These are phyloP conservation scores for Morpho achilles DNA, from an alignment of 2,888 invertebrate genomes.

Conservation along the genomic window DNA sequence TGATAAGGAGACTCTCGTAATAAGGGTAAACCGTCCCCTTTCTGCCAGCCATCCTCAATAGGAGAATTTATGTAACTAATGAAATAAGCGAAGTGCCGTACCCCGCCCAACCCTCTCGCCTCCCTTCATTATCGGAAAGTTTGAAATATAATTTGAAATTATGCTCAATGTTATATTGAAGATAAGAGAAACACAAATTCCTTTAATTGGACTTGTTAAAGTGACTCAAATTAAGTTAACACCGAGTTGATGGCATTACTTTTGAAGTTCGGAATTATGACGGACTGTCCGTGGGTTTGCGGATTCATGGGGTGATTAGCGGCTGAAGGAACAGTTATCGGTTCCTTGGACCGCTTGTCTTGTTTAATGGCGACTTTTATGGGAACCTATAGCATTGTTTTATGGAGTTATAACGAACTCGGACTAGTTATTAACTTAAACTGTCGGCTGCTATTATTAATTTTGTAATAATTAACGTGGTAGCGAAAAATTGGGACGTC, in stretches of 20 bases:
- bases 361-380: constrained; percentile 56
- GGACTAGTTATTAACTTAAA: constrained; percentile 15
- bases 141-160: constrained; percentile 80
- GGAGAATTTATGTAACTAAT: constrained; percentile 80
- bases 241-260: constrained; percentile 79
- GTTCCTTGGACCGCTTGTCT: constrained; percentile 48
- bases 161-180: constrained; percentile 80
- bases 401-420: constrained; percentile 29
- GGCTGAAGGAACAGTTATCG: constrained; percentile 65
- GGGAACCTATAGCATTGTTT: constrained; percentile 50
- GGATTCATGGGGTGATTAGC: constrained; percentile 64
- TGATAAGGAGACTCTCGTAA: constrained; percentile 80
- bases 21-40: constrained; percentile 79
- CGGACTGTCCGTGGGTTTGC: constrained; percentile 64
- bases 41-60: constrained; percentile 78
- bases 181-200: constrained; percentile 80
- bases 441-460: constrained; percentile 10
- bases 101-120: constrained; percentile 46
- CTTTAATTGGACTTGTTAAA: constrained; percentile 80
- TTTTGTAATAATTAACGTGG: constrained; percentile 1
- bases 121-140: constrained; percentile 80
- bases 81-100: constrained; percentile 76
- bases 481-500: constrained; percentile 1
- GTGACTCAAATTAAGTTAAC: constrained; percentile 80
- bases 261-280: constrained; percentile 76